Evolutionary conservation across 2,113 vertebrate genomes (phyloP).

Genomic region (Caretta caretta): DNA sequence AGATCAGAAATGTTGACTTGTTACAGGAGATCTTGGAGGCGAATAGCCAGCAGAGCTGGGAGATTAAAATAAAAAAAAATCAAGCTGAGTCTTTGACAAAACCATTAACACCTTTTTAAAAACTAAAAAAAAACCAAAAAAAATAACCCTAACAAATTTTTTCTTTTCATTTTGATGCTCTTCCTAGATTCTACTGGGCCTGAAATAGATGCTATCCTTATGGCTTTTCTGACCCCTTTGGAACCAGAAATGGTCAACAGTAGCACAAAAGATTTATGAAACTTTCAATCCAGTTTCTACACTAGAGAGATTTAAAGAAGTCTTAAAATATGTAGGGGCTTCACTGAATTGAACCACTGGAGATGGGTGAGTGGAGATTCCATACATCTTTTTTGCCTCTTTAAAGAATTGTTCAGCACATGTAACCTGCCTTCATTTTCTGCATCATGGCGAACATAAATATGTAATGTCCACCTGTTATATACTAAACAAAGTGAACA

Average conservation of each 20-base stretch:
- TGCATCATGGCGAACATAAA: fast-evolving
- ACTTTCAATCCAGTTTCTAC: background rate
- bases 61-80: background rate
- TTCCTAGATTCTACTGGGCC: background rate
- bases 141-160: background rate
- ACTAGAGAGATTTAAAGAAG: background rate
- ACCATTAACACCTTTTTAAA: background rate
- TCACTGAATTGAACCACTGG: background rate
- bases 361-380: fast-evolving
- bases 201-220: background rate
- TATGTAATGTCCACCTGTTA: background rate
- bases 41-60: background rate
- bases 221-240: background rate
- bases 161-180: background rate
- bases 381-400: fast-evolving
- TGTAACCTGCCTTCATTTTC: background rate
- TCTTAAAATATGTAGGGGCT: background rate
- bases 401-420: background rate
- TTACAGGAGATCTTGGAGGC: background rate
- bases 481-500: fast-evolving
- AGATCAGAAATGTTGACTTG: background rate
- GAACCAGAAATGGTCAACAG: background rate
- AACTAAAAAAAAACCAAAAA: too few species aligned
- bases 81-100: background rate
- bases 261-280: background rate